Percentiles rank a stretch among this genome's conserved stretches.
phyloP scores from a whole-genome alignment of 2,888 invertebrate species.

The Rhagium mordax region DNA sequence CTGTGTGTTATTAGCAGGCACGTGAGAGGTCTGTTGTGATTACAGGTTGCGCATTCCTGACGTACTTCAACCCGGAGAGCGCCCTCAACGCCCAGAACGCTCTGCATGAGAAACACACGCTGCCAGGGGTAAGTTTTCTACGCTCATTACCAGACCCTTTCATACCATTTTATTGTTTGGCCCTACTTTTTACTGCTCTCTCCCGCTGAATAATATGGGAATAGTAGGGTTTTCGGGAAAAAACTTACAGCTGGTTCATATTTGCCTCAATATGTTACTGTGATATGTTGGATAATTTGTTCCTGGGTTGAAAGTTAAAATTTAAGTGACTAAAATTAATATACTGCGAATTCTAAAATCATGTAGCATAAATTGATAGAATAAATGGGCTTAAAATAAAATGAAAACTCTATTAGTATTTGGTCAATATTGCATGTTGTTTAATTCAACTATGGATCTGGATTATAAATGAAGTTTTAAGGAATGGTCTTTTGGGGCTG shows the following conservation, averaged over 20 bases:
- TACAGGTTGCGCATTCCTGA: conserved; percentile 98
- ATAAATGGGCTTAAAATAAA: too few relatives aligned
- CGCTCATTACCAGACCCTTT: conserved; percentile 49
- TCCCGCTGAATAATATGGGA: conserved; percentile 6
- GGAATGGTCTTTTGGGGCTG: too few relatives aligned
- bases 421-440: too few relatives aligned
- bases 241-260: not conserved
- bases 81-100: conserved; percentile 93
- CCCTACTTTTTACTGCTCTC: conserved; percentile 24
- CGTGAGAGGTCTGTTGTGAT: conserved; percentile 63
- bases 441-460: too few relatives aligned
- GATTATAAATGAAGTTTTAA: too few relatives aligned
- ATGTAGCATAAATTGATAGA: too few relatives aligned
- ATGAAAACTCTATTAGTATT: too few relatives aligned
- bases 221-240: not conserved
- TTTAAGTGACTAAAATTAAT: too few relatives aligned
- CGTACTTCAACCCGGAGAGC: conserved; percentile 97
- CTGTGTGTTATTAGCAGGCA: conserved; percentile 37
- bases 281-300: conserved; percentile 7
- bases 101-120: conserved; percentile 97
- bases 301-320: not conserved
- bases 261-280: not conserved
- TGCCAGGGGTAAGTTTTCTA: conserved; percentile 92
- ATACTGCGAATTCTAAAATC: too few relatives aligned
- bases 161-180: conserved; percentile 25